Base-by-base conservation (phyloP, 2,797 vertebrate species). In the Falco concolor region DNA sequence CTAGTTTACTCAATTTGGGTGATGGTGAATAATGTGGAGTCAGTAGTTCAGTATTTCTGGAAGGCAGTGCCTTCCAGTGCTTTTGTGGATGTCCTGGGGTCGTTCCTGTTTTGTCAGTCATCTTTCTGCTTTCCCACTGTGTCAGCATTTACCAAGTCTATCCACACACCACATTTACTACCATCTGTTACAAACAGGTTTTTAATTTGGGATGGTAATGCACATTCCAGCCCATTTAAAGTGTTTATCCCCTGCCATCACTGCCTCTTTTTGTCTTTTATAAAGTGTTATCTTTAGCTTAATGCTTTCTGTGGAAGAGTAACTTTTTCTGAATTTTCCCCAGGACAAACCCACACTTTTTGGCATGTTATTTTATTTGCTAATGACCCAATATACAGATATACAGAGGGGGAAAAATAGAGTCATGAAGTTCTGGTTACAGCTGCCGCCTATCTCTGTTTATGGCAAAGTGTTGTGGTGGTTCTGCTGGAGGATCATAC, bases 71-170 rank as follows among this genome's bases (percentile, higher is more conserved):
- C 87, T 96, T 91, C 64, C 69, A 85, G 91, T 64, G 42, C 24
- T 69, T 87, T 61, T 50, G 64, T 54, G 76, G 50, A 92, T 75
- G 36, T 93, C 84, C 69, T 27, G 24, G 19, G 20, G 92, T 89
- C 1, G 3, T 94, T 96, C 93, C 96, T 97, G 96, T 89, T 96
- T 96, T 94, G 80, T 87, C 79, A 40, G 24, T 69, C 36, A 86
- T 81, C 73, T 13, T 92, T 59, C 64, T 76, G 67, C 69, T 82
- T 90, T 91, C 67, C 40, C 36, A 59, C 23, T 14, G 4, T 61
- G 47, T 96, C 94, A 95, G 95, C 96, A 76, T 50, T 94, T 92
- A 75, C 61, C 20, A 40, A n/a, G 64, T 77, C 54, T 87, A 83
- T 84, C 57, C 2, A 6, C 54, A 88, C 5, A 34, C 7, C 47